Evolutionary conservation across 2,888 invertebrate species (phyloP), one percentile per base, ranked within the genome.

Genomic region (Physocephala rufipes): DNA sequence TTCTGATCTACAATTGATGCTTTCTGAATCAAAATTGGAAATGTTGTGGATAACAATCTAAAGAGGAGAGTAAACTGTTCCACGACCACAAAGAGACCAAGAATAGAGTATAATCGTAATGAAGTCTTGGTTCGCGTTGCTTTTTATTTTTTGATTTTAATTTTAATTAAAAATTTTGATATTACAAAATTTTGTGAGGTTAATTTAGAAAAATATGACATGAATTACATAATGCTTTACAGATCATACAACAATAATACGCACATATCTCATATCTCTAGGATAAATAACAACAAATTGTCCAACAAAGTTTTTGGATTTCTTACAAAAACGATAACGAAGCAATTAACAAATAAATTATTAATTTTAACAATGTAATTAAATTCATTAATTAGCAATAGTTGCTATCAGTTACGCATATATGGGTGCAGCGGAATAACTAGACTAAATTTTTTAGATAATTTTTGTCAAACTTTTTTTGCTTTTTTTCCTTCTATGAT

Each of bases 181-280:
- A 28, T 58, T 13, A 12, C 28, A 58, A 26, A 51, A 62, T 12
- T 19, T 66, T 53, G 19, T 53, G 65, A 66, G 65, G 36, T 51
- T 51, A 53, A 30, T 49, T 64, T 64, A 26, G 47, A 21, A 66
- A n/a, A 66, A 53, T n/a, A 65, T 64, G 64, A 64, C 53, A 65
- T 65, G 59, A 67, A 47, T 58, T 30, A 53, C 43, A 26, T 21
- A 67, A 67, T 26, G 28, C 30, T 26, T 64, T 49, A 15, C n/a
- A 49, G 28, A 63, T 21, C 12, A 24, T n/a, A 30, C 26, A 51
- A n/a, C 28, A 51, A 26, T 51, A 28, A 64, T 28, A 28, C 12
- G 12, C 7, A 19, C 53, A 26, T 62, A 62, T n/a, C 43, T 43
- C 43, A 26, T 26, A 58, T 58, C 7, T 28, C 30, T 12, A 43